Conservation (phyloP, 2,888 invertebrate genomes). For the Synanthedon myopaeformis region DNA sequence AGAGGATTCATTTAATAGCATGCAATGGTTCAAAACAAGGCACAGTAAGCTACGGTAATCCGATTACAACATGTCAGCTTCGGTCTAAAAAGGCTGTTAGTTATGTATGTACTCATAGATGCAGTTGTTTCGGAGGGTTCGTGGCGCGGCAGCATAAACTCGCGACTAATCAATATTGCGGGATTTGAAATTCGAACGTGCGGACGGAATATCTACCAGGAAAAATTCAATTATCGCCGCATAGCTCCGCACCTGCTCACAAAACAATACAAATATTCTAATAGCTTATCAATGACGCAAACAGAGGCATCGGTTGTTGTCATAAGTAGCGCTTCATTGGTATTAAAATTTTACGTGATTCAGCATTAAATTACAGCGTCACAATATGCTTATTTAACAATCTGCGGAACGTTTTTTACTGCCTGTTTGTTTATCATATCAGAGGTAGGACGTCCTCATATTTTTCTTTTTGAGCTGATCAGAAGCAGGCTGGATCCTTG, state of each 20-base stretch:
- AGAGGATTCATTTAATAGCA: no score
- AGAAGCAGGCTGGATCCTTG: no score
- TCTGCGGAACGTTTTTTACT: no score
- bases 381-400: no score
- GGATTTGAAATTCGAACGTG: slow-evolving; percentile 5
- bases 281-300: slow-evolving; percentile 2
- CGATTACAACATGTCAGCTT: background rate
- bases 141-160: background rate
- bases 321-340: background rate
- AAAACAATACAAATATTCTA: slow-evolving; percentile 4
- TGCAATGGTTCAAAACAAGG: no score
- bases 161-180: slow-evolving; percentile 8
- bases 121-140: background rate
- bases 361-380: background rate
- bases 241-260: slow-evolving; percentile 8
- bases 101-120: background rate
- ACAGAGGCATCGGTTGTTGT: background rate
- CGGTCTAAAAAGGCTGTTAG: background rate
- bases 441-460: no score
- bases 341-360: background rate
- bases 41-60: background rate
- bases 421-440: no score
- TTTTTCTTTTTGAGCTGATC: no score
- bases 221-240: slow-evolving; percentile 8
- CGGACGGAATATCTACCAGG: slow-evolving; percentile 2